Base-by-base conservation (phyloP, 1,140 invertebrate genomes). In the Chrysomallon squamiferum region DNA sequence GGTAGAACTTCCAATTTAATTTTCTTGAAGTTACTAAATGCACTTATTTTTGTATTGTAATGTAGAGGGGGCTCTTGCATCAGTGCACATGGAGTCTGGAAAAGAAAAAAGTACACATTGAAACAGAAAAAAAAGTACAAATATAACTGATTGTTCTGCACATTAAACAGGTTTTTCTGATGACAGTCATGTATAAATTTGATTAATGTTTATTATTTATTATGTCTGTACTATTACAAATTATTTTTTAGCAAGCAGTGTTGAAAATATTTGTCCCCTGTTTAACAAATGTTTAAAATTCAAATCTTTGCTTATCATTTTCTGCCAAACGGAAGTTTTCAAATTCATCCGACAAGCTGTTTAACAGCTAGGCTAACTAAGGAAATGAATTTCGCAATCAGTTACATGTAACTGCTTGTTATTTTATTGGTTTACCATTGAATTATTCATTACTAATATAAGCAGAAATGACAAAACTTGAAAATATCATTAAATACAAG, bases 61-160 rank as follows among this genome's bases (percentile, higher is more conserved):
- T 76, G 74, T 32, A 41, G 70, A 64, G 73, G 76, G 69, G 72
- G 75, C 73, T 78, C 81, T 81, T 83, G 79, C 81, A 83, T 83
- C 73, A 72, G 74, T 72, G 69, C 64, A 50, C 69, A 59, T 60
- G n/a, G 2, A n/a, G 50, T n/a, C 29, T 27, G 29, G 18, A 30
- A 54, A 54, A 3, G 25, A 15, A 54, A 54, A 27, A 27, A 11
- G 25, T 22, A 47, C 43, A 47, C 15, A 47, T 6, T 13, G 25
- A 47, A 47, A 47, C 13, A 15, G 15, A 11, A 11, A 0, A 11
- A 18, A 11, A 47, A 47, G 1, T 6, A 6, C 7, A 7, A 5
- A 5, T 11, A 6, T 0, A 11, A 11, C 6, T n/a, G 7, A 47
- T 3, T 6, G 0, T 47, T 13, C 15, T 47, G 45, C 3, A 18